Evolutionary conservation across 23 tunicate genomes (phyloP), one percentile per base, ranked within the genome.

Genomic region (Halocynthia aurantium): DNA sequence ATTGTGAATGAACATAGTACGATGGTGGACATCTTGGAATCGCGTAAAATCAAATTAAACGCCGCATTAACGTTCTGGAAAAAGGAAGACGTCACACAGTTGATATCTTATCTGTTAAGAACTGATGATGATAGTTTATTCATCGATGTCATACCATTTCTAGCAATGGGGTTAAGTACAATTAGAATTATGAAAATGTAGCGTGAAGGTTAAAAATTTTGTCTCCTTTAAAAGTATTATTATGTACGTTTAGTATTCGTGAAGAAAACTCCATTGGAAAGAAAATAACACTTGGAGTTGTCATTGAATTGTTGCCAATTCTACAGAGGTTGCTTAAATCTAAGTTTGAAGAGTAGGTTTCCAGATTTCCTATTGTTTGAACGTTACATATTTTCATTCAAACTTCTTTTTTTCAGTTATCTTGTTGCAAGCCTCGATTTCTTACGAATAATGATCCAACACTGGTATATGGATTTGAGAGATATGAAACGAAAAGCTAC

Each of bases 61-160:
- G 96, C 96, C 5, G 84, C 88, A 44, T 71, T 89, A 61, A 84
- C 96, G 7, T 89, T 89, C 76, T 89, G 96, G 96, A 84, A 84
- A 62, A 84, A 80, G 8, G 57, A 76, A 40, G 88, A 89, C 69
- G 40, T 89, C 5, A 62, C 70, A 49, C 96, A 89, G 60, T 67
- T 89, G 55, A 63, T 84, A 7, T 49, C 88, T 21, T 89, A 80
- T 61, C 73, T 89, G 7, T 57, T 89, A 51, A 80, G 84, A 50
- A 89, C 88, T 1, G 62, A 89, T 73, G 96, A 89, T 89, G 87
- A 89, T 62, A 84, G 96, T 54, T 50, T 89, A 10, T 89, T 79
- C 53, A 76, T 83, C 52, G 96, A 89, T 80, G 71, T 84, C 10
- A 67, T 89, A 13, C 96, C 96, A 7, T 57, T 55, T 63, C 8